Conservation (phyloP, 2,888 invertebrate genomes). For the Globia sparganii region DNA sequence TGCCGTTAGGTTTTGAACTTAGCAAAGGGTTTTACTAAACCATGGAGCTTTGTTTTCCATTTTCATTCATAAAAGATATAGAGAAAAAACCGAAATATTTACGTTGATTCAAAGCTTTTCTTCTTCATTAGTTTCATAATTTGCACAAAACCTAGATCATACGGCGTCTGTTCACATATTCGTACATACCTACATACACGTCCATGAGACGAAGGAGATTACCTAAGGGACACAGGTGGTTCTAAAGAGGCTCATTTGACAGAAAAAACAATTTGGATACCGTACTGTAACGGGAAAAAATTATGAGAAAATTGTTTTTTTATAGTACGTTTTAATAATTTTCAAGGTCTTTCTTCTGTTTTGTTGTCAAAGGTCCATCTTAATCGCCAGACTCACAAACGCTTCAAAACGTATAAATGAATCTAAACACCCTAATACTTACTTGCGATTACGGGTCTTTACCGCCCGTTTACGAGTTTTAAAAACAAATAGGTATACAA, state of each 20-base stretch:
- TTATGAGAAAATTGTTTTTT: background rate
- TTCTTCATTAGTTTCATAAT: background rate
- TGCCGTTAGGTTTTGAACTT: background rate
- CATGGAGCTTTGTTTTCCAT: background rate
- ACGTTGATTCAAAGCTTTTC: background rate
- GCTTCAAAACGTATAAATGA: background rate
- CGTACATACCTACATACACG: background rate
- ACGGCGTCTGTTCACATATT: background rate
- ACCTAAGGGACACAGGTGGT: slow-evolving; percentile 36
- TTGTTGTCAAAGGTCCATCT: background rate
- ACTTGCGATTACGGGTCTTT: background rate
- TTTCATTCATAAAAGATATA: background rate
- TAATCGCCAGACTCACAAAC: background rate
- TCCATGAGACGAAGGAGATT: slow-evolving; percentile 33
- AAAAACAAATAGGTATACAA: too few species aligned
- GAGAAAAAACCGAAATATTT: background rate
- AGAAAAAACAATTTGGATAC: slow-evolving; percentile 22
- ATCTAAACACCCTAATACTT: background rate
- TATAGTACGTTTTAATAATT: background rate
- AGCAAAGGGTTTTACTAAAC: background rate
- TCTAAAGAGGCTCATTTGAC: slow-evolving; percentile 7
- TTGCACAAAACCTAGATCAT: background rate
- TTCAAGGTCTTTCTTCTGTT: background rate
- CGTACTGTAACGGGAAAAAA: background rate
- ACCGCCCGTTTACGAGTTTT: too few species aligned